phyloP scores from a whole-genome alignment of 2,113 vertebrate species.

The Trinectes maculatus region DNA sequence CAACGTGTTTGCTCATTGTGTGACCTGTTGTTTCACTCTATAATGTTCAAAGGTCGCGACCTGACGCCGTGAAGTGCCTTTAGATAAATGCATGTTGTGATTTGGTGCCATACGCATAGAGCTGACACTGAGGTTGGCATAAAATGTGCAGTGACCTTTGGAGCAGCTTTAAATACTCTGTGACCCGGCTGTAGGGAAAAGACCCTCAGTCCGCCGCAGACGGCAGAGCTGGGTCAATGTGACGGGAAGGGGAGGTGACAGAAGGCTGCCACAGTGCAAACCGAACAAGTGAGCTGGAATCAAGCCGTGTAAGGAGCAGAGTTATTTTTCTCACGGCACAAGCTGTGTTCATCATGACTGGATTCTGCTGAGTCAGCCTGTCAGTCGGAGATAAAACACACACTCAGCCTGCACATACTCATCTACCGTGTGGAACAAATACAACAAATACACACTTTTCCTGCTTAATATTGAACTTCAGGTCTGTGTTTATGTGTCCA shows the following conservation, averaged over 20 bases:
- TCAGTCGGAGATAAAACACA: constrained; percentile 28
- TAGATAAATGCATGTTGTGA: neutral
- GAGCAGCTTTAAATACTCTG: constrained; percentile 10
- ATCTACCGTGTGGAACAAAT: constrained; percentile 17
- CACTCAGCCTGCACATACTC: constrained; percentile 1
- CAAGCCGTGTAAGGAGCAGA: constrained; percentile 45
- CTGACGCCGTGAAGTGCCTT: neutral
- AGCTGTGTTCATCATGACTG: constrained; percentile 40
- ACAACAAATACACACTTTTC: too few relatives aligned
- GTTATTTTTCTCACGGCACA: constrained; percentile 53
- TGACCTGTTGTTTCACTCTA: neutral
- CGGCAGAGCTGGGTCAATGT: constrained; percentile 24
- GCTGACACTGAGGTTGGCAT: neutral
- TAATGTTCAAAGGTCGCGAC: neutral
- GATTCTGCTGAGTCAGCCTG: constrained; percentile 45
- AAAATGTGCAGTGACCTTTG: constrained; percentile 16
- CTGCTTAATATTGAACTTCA: constrained; percentile 1
- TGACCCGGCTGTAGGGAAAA: constrained; percentile 37
- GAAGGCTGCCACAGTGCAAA: constrained; percentile 57
- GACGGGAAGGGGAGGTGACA: constrained; percentile 53
- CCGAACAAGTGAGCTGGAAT: constrained; percentile 54
- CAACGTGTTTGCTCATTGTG: neutral
- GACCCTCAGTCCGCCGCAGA: constrained; percentile 14
- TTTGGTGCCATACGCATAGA: neutral
- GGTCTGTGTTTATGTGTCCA: neutral